Base-by-base conservation (phyloP, 2,797 vertebrate species). In the Gadopsis marmoratus region DNA sequence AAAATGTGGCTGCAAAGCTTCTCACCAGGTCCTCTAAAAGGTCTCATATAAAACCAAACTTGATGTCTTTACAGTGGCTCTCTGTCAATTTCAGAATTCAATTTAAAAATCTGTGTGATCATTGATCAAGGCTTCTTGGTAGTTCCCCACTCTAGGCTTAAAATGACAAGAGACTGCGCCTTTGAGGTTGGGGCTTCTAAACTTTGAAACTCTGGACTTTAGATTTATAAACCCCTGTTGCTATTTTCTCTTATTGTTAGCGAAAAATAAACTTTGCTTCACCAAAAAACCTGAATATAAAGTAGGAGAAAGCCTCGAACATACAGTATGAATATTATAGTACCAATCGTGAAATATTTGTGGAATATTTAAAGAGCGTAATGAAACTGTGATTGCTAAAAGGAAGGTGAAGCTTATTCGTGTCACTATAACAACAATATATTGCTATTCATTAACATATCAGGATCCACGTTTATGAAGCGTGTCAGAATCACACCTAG, bases 81-180 rank as follows among this genome's bases (percentile, higher is more conserved):
- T 19, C 21, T 10, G 4, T 61, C 54, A 33, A 21, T 69, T 29
- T 67, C 64, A 72, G 19, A 69, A 69, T 53, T 47, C 75, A 79
- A 54, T 73, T 66, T 29, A 60, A 77, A 82, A 79, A 71, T 82
- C 70, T 62, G 61, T 69, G 60, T 75, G 62, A 80, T 84, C 67
- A 56, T 21, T 26, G n/a, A 35, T 70, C 48, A 74, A 16, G 64
- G 31, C 47, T 53, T 35, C 63, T 61, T 29, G 55, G 53, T 61
- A 41, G 53, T 66, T 43, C 48, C 3, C 14, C 29, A 21, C 31
- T 35, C 10, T 5, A 31, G 59, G 33, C 45, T 70, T 63, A 47
- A 48, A 54, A 63, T 66, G 21, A 71, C 31, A 65, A 23, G 2
- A 54, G 29, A n/a, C n/a, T 67, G 5, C 3, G 26, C 31, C 59